phyloP scores from a whole-genome alignment of 2,797 vertebrate genomes.

The Pampus argenteus region DNA sequence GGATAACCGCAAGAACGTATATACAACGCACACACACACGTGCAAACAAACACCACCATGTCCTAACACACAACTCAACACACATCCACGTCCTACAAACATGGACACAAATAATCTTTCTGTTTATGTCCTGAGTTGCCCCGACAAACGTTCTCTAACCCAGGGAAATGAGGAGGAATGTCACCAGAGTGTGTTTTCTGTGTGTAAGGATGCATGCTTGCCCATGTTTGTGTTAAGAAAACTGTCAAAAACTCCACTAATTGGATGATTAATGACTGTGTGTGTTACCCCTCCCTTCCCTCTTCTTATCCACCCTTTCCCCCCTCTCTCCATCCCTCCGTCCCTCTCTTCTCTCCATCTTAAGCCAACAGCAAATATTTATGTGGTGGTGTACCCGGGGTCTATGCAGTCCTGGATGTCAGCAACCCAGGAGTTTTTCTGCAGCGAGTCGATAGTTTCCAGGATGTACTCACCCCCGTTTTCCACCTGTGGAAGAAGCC shows the following conservation, averaged over 20 bases:
- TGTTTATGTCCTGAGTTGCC: slow-evolving; percentile 68
- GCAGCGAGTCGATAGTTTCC: slow-evolving; percentile 98
- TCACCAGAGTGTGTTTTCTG: slow-evolving; percentile 25
- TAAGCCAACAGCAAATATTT: slow-evolving; percentile 76
- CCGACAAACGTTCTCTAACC: slow-evolving; percentile 37
- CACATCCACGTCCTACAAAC: slow-evolving; percentile 58
- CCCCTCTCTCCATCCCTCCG: slow-evolving; percentile 15
- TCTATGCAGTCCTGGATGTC: slow-evolving; percentile 99
- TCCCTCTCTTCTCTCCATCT: slow-evolving; percentile 46
- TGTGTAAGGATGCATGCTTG: slow-evolving; percentile 11
- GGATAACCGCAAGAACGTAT: slow-evolving; percentile 51
- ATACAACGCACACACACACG: slow-evolving; percentile 41
- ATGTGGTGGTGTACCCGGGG: slow-evolving; percentile 88
- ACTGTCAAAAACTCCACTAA: slow-evolving; percentile 79
- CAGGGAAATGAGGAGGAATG: slow-evolving; percentile 59
- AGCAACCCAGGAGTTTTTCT: slow-evolving; percentile 99
- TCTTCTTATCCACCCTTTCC: slow-evolving; percentile 22
- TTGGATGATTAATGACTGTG: slow-evolving; percentile 77
- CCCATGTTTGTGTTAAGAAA: slow-evolving; percentile 65
- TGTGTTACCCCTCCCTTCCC: slow-evolving; percentile 48
- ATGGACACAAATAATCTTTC: slow-evolving; percentile 60
- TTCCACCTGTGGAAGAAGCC: slow-evolving; percentile 89
- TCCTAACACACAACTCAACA: slow-evolving; percentile 43
- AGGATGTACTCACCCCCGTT: slow-evolving; percentile 97
- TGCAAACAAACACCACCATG: slow-evolving; percentile 52